These are phyloP conservation scores for Acanthosepion lycidas DNA, from an alignment of 2,888 invertebrate species.

Conservation along the genomic window DNA sequence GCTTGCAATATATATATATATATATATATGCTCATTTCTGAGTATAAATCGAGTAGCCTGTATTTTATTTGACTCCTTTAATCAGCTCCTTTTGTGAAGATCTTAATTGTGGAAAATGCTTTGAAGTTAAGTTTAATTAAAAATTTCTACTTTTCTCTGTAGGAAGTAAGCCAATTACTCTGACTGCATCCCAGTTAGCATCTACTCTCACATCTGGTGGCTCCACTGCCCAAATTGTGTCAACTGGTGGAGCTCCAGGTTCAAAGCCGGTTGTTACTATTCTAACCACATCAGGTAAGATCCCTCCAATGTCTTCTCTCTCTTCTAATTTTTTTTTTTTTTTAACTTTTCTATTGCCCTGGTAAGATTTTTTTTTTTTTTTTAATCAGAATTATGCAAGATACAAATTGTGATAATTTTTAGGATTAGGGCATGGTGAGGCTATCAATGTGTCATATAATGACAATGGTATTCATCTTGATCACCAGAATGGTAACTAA, in stretches of 20 bases:
- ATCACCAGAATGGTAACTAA: too few species aligned
- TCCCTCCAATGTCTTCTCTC: neutral
- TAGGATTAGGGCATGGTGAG: too few species aligned
- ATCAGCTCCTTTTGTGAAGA: too few species aligned
- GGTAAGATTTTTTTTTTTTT: neutral
- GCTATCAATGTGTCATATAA: too few species aligned
- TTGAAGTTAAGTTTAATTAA: too few species aligned
- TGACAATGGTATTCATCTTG: too few species aligned
- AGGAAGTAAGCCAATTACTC: conserved; percentile 62
- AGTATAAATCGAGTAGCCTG: too few species aligned
- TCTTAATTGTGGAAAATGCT: too few species aligned
- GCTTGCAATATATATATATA: too few species aligned
- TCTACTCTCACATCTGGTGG: conserved; percentile 52
- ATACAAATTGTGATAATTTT: too few species aligned
- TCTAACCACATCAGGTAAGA: conserved; percentile 61
- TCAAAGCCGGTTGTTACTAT: conserved; percentile 66
- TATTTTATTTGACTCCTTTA: too few species aligned
- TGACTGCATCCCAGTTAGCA: conserved; percentile 58
- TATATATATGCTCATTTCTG: too few species aligned
- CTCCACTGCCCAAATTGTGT: conserved; percentile 57
- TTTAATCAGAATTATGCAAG: neutral
- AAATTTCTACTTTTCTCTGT: conserved; percentile 41
- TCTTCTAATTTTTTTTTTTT: neutral
- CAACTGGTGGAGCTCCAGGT: conserved; percentile 54
- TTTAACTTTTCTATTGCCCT: neutral